Evolutionary conservation across 2,888 invertebrate species (phyloP).

Genomic region (Stenotaenia linearis): DNA sequence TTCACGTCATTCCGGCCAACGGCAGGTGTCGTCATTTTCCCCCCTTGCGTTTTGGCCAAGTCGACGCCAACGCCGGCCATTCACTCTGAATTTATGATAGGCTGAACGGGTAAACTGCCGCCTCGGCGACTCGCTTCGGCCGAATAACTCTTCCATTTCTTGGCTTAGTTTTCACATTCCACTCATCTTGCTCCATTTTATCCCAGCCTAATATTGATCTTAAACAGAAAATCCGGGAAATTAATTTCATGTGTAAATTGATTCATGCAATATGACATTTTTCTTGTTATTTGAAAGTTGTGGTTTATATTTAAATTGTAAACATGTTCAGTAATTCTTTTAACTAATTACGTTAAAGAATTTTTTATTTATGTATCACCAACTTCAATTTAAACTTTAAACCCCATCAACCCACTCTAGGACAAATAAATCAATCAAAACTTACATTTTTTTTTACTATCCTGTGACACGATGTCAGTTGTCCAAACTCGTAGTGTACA

Average conservation of each 20-base stretch:
- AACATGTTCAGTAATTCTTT: no score
- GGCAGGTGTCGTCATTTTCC: constrained; percentile 26
- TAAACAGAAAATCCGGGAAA: background rate
- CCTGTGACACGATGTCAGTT: no score
- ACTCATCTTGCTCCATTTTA: constrained; percentile 5
- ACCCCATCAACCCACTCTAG: no score
- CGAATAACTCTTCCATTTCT: constrained; percentile 24
- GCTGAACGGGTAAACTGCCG: constrained; percentile 19
- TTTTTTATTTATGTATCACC: no score
- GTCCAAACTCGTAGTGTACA: no score
- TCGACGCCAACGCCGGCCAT: constrained; percentile 12
- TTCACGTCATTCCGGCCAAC: constrained; percentile 16
- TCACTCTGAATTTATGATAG: background rate
- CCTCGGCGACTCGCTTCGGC: constrained; percentile 20
- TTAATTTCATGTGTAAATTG: background rate
- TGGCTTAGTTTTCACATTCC: constrained; percentile 20
- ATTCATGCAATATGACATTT: background rate
- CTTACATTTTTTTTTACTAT: no score
- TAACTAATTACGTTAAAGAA: no score
- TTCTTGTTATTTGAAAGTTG: background rate
- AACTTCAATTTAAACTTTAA: no score
- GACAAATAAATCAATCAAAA: no score
- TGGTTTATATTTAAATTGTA: no score
- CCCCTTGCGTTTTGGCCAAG: constrained; percentile 6
- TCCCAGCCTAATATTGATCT: background rate